phyloP scores from a whole-genome alignment of 2,797 vertebrate genomes.

The Centroberyx gerrardi region DNA sequence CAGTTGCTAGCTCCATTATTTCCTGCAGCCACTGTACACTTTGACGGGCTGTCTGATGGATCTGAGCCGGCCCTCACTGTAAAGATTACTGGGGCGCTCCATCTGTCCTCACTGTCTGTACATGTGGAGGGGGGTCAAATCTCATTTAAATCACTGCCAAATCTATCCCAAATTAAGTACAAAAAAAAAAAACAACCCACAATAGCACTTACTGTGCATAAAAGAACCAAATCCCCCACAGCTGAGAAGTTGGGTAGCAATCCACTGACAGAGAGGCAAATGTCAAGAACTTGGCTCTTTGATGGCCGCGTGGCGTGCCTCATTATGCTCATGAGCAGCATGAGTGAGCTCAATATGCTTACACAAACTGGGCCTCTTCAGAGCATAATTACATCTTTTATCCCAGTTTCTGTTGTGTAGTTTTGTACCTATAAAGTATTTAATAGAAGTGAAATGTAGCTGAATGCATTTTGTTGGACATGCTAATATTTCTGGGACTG shows the following conservation, averaged over 20 bases:
- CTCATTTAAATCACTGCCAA: constrained; percentile 67
- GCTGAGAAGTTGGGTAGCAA: constrained; percentile 19
- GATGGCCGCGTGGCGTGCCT: constrained; percentile 13
- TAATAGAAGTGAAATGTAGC: background rate
- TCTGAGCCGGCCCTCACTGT: constrained; percentile 58
- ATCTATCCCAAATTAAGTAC: constrained; percentile 53
- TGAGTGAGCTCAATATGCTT: background rate
- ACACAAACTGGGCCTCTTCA: background rate
- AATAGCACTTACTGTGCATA: constrained; percentile 27
- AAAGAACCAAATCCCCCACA: constrained; percentile 25
- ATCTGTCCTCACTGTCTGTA: constrained; percentile 69
- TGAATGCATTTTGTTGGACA: constrained; percentile 8
- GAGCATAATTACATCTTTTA: constrained; percentile 28
- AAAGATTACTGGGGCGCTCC: constrained; percentile 65
- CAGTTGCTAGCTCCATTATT: constrained; percentile 60
- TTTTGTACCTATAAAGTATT: constrained; percentile 27
- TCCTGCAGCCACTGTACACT: constrained; percentile 50
- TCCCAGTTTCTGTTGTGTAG: constrained; percentile 11
- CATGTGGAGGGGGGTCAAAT: constrained; percentile 50
- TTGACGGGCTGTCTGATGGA: constrained; percentile 73
- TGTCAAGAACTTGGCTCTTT: constrained; percentile 46
- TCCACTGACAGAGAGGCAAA: constrained; percentile 28
- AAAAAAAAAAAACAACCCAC: constrained; percentile 15
- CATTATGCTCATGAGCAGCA: constrained; percentile 43
- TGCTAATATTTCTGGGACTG: constrained; percentile 27